phyloP scores from a whole-genome alignment of 2,797 vertebrate species.

The Carcharodon carcharias region DNA sequence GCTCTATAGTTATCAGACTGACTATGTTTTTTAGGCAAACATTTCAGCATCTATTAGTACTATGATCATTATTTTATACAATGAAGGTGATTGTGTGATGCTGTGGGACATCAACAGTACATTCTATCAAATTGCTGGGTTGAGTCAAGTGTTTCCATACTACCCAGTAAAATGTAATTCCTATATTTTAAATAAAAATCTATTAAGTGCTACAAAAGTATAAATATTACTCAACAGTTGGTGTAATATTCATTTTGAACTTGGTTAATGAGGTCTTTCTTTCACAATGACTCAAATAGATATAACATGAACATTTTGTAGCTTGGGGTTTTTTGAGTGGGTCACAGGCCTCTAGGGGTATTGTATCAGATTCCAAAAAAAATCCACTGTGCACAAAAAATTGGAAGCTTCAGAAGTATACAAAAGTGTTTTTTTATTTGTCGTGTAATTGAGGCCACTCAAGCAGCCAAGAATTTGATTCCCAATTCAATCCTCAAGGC shows the following conservation, averaged over 20 bases:
- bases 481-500: neutral
- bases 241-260: neutral
- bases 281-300: neutral
- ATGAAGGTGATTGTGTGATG: neutral
- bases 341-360: neutral
- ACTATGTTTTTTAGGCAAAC: neutral
- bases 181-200: neutral
- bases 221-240: neutral
- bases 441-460: neutral
- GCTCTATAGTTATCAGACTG: fast-evolving
- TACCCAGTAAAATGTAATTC: neutral
- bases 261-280: neutral
- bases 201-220: neutral
- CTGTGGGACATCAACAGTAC: neutral
- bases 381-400: neutral
- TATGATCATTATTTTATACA: neutral
- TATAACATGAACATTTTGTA: neutral
- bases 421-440: neutral
- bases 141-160: neutral
- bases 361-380: neutral
- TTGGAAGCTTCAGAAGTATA: neutral
- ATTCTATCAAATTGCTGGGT: neutral
- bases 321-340: neutral
- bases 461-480: neutral
- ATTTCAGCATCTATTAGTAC: neutral